Evolutionary conservation across 2,797 vertebrate genomes (phyloP), one percentile per base, ranked within the genome.

Genomic region (Notolepis coatsorum): DNA sequence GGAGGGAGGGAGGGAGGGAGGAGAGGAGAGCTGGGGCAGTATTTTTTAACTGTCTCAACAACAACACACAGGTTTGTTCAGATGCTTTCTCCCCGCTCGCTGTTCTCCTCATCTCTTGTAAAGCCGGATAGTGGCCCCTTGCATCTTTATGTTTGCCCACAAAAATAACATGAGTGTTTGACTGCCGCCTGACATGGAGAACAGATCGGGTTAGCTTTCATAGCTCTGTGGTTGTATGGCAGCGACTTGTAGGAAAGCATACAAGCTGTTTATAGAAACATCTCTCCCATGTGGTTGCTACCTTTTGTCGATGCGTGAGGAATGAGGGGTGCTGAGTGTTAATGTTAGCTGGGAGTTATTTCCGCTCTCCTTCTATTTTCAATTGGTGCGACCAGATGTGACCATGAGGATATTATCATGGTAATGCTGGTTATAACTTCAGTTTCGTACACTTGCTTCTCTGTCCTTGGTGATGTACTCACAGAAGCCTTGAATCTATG

Each of bases 41-140:
- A 86, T 88, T 88, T 88, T 35, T 84, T 86, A 85, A 80, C 39
- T 20, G 27, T 64, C 68, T 83, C 61, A 61, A 75, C 68, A 80
- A 55, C 56, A 67, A 39, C 15, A 31, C 9, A 28, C 28, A 8
- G n/a, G 1, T 38, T 54, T 59, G 27, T 46, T 38, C 28, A 71
- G 30, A 68, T 25, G 35, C n/a, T 24, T 49, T 60, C 61, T 68
- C 47, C n/a, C n/a, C 37, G 64, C 60, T 83, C 20, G 49, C 49
- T 47, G 48, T 79, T 81, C 73, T 58, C 12, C 6, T 7, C 1
- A 7, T 6, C n/a, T 42, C 62, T 49, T 60, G 60, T 47, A 60
- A 67, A 57, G 56, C 46, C 1, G 66, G 35, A 47, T 9, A 47
- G 55, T 47, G 28, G 61, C 18, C 59, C 3, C 18, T 48, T 31